Evolutionary conservation across 2,113 vertebrate species (phyloP).

Genomic region (Limanda limanda): DNA sequence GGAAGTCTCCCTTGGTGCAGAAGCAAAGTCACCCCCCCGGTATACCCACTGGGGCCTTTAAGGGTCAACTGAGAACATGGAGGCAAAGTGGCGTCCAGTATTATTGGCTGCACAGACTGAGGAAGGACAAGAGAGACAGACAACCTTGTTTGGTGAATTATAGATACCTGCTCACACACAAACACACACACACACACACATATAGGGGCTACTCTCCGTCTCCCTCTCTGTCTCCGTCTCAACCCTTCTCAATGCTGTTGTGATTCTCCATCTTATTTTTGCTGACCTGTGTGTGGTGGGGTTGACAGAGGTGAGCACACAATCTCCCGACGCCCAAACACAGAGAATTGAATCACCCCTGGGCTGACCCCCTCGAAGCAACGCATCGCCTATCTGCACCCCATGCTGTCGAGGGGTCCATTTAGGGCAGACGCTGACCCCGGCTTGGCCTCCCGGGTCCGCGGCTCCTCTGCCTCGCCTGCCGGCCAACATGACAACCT

Average conservation of each 20-base stretch:
- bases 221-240: neutral
- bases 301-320: slow-evolving; percentile 81
- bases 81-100: slow-evolving; percentile 49
- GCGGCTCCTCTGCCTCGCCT: slow-evolving; percentile 51
- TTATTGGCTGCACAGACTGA: slow-evolving; percentile 47
- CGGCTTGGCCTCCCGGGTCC: slow-evolving; percentile 53
- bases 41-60: slow-evolving; percentile 50
- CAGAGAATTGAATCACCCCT: slow-evolving; percentile 84
- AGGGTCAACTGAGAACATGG: slow-evolving; percentile 66
- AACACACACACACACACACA: slow-evolving; percentile 22
- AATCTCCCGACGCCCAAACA: slow-evolving; percentile 77
- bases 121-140: slow-evolving; percentile 30
- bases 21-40: slow-evolving; percentile 70
- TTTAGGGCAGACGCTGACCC: slow-evolving; percentile 76
- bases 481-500: slow-evolving; percentile 75
- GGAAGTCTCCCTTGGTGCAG: slow-evolving; percentile 54
- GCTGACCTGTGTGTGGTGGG: slow-evolving; percentile 78
- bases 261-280: slow-evolving; percentile 76
- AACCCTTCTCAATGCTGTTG: slow-evolving; percentile 50
- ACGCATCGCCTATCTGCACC: slow-evolving; percentile 72
- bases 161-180: slow-evolving; percentile 46
- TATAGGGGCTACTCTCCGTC: slow-evolving; percentile 47
- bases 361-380: slow-evolving; percentile 74
- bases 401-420: slow-evolving; percentile 61
- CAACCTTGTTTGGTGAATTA: slow-evolving; percentile 59